Percentiles rank a stretch among this genome's conserved stretches.
phyloP scores from a whole-genome alignment of 2,888 invertebrate genomes.

The Hedychridium roseum region DNA sequence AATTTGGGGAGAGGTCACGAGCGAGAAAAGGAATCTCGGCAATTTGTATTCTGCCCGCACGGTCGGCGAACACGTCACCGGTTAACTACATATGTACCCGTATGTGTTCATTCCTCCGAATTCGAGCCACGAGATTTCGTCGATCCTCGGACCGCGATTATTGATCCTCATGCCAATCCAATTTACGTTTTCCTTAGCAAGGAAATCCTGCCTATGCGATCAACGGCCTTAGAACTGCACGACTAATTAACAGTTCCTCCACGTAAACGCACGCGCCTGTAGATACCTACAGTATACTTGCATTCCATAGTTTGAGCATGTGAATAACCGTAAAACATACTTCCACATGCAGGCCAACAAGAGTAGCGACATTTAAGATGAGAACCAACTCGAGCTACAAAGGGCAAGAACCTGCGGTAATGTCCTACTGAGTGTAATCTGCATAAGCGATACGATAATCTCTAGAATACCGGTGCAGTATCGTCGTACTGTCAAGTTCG shows the following conservation, averaged over 20 bases:
- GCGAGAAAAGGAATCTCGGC: conserved; percentile 3
- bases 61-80: conserved; percentile 4
- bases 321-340: conserved; percentile 45
- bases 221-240: conserved; percentile 48
- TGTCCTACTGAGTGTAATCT: too few relatives aligned
- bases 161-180: too few relatives aligned
- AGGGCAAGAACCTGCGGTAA: too few relatives aligned
- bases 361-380: too few relatives aligned
- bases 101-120: conserved; percentile 12
- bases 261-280: conserved; percentile 29
- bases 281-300: conserved; percentile 17
- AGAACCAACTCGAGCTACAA: too few relatives aligned
- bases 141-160: background rate
- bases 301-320: conserved; percentile 44
- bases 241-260: conserved; percentile 58
- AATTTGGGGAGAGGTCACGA: conserved; percentile 13
- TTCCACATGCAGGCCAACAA: conserved; percentile 24
- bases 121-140: conserved; percentile 14
- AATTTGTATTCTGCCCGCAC: conserved; percentile 19
- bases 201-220: too few relatives aligned
- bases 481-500: too few relatives aligned
- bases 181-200: too few relatives aligned
- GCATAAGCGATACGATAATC: too few relatives aligned
- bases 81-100: background rate
- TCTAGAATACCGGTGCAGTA: too few relatives aligned